Conservation (phyloP, 2,797 vertebrate genomes). For the Halcyon chelicuti region DNA sequence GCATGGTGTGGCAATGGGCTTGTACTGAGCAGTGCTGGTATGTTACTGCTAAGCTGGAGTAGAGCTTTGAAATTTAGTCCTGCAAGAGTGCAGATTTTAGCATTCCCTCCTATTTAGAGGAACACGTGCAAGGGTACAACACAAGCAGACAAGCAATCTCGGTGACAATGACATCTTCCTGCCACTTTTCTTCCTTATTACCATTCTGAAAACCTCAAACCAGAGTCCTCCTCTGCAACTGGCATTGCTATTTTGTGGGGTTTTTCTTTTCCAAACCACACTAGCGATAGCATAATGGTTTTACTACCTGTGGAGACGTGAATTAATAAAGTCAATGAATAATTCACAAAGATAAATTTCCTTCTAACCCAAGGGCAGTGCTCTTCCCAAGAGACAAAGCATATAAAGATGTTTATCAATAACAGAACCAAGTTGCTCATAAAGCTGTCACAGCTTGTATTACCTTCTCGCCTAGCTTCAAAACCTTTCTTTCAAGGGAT, state of each 20-base stretch:
- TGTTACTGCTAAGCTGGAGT: neutral
- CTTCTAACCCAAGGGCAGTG: constrained; percentile 24
- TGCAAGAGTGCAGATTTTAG: neutral
- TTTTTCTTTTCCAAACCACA: neutral
- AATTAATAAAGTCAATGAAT: constrained; percentile 66
- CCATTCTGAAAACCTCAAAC: neutral
- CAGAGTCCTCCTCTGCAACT: neutral
- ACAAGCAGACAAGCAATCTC: neutral
- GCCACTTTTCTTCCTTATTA: neutral
- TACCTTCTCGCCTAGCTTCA: neutral
- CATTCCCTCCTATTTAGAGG: neutral
- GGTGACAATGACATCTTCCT: neutral
- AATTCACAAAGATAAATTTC: constrained; percentile 57
- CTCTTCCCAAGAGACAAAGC: constrained; percentile 3
- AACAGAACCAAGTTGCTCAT: constrained; percentile 34
- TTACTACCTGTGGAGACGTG: constrained; percentile 38
- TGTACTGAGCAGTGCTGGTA: neutral
- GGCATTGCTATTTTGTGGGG: neutral
- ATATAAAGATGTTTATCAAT: constrained; percentile 45
- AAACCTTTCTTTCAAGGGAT: neutral
- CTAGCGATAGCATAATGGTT: neutral
- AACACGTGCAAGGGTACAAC: neutral
- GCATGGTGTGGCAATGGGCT: fast-evolving
- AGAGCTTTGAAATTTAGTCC: neutral
- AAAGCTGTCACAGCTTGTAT: constrained; percentile 35